phyloP scores from a whole-genome alignment of 2,113 vertebrate species.

The Microcebus jonahi region DNA sequence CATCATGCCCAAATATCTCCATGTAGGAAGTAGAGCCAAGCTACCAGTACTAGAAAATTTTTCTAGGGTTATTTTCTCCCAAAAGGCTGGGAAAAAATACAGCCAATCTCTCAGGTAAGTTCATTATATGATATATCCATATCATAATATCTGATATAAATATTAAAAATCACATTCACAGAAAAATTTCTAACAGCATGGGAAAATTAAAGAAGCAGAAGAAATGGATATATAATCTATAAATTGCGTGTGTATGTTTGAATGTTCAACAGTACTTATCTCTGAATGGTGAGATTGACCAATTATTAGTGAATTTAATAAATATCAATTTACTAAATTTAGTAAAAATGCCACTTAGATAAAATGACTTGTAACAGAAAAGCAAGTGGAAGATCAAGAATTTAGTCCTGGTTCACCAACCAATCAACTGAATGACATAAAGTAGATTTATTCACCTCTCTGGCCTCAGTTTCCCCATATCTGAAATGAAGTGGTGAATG shows the following conservation, averaged over 20 bases:
- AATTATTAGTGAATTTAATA: neutral
- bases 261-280: neutral
- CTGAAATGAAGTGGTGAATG: neutral
- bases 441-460: neutral
- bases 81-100: neutral
- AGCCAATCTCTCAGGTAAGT: neutral
- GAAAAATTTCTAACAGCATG: neutral
- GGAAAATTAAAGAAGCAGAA: neutral
- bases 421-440: neutral
- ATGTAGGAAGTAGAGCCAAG: neutral
- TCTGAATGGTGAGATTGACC: neutral
- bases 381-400: neutral
- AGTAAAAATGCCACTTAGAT: neutral
- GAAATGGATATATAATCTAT: neutral
- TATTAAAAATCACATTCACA: slow-evolving; percentile 9
- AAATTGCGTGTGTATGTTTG: neutral
- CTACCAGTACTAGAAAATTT: neutral
- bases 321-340: neutral
- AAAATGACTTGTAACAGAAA: neutral
- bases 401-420: neutral
- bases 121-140: neutral
- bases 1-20: neutral
- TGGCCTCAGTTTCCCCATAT: neutral
- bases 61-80: neutral
- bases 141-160: neutral